Evolutionary conservation across 1,140 invertebrate species (phyloP).

Genomic region (Metaphire vulgaris): DNA sequence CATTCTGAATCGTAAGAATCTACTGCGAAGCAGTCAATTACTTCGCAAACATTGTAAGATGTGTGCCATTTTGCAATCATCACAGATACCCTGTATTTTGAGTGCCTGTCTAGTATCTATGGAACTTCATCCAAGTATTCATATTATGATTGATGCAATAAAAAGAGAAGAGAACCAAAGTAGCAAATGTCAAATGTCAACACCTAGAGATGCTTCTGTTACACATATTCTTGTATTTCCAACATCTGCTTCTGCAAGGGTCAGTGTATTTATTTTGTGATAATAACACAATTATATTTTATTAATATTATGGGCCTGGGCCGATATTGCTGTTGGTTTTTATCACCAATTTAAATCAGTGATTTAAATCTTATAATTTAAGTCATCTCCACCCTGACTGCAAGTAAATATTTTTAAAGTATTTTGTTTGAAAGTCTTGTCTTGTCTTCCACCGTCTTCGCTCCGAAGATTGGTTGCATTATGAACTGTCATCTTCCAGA

Average conservation of each 20-base stretch:
- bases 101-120: conserved; percentile 94
- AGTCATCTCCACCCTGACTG: no score
- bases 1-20: conserved; percentile 80
- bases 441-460: no score
- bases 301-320: no score
- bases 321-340: no score
- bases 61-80: conserved; percentile 60
- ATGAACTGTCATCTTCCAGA: no score
- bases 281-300: no score
- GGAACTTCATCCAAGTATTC: conserved; percentile 85
- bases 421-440: no score
- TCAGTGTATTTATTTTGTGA: conserved; percentile 50
- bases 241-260: conserved; percentile 90
- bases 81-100: conserved; percentile 73
- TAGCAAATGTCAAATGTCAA: conserved; percentile 46
- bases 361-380: no score
- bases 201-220: conserved; percentile 72
- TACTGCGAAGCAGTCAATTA: conserved; percentile 76
- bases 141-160: conserved; percentile 79
- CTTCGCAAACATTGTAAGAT: conserved; percentile 83
- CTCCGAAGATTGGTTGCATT: no score
- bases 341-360: no score
- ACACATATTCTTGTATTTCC: conserved; percentile 99
- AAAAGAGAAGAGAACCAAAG: conserved; percentile 45
- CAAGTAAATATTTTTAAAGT: no score